Base-by-base conservation (phyloP, 2,888 invertebrate species). In the Trilocha varians region DNA sequence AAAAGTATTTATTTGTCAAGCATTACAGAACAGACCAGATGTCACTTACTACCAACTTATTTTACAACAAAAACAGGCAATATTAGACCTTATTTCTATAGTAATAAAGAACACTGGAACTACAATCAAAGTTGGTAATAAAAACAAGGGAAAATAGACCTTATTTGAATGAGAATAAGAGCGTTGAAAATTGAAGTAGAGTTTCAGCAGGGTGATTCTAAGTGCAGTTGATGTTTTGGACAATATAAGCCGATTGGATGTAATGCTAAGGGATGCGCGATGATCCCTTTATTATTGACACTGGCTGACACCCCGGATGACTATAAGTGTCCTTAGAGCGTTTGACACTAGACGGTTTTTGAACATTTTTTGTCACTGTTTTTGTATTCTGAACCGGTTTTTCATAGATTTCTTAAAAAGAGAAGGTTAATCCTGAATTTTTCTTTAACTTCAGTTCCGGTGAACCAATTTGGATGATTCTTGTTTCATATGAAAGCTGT, bases 11-110 rank as follows among this genome's bases (percentile, higher is more conserved):
- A 68, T 75, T 76, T 70, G 70, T 64, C 64, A 65, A 70, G 64
- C 65, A 73, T 76, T 72, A 78, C 74, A 68, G 62, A 69, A 61
- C 62, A 70, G 59, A 65, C 65, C 69, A 70, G 62, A 72, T 73
- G 70, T 65, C 64, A 57, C 53, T 39, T 44, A 43, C 18, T 35
- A 33, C 53, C 42, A 52, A 44, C 37, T 34, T 43, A 25, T 13
- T 3, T 17, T 47, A 34, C 44, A 25, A 25, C 2, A n/a, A 3
- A 18, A 36, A 14, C 3, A 37, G 14, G 9, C 33, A 2, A 53
- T 48, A 50, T 44, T 44, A 13, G 35, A 44, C 43, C 34, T 43
- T 60, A 50, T 36, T 2, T 25, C 0, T 1, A 0, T 33, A 1
- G 9, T 0, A 13, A 44, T 40, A 40, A 25, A 17, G 32, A 15